Conservation (phyloP, 2,888 invertebrate genomes). For the Xylocampa areola region DNA sequence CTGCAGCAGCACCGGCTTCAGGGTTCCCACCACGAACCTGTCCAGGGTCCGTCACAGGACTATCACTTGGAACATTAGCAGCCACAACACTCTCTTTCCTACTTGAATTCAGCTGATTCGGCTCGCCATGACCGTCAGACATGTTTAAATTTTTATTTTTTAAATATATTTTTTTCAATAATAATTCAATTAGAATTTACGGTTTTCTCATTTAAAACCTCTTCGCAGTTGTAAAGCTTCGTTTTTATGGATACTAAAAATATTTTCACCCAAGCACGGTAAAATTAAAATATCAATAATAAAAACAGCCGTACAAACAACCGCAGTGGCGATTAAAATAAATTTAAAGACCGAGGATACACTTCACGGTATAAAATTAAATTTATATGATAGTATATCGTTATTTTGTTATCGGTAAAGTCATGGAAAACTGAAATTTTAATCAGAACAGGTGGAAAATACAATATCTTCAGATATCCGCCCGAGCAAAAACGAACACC, state of each 20-base stretch:
- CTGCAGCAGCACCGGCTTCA: constrained; percentile 79
- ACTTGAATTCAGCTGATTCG: constrained; percentile 71
- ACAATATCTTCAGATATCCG: constrained; percentile 70
- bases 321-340: constrained; percentile 65
- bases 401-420: constrained; percentile 57
- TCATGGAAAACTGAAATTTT: constrained; percentile 66
- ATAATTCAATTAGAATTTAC: constrained; percentile 30
- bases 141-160: constrained; percentile 63
- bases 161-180: constrained; percentile 27
- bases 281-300: constrained; percentile 73
- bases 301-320: constrained; percentile 72
- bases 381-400: constrained; percentile 47
- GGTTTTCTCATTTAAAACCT: constrained; percentile 40
- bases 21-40: constrained; percentile 85
- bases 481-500: constrained; percentile 71
- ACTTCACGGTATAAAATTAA: constrained; percentile 54
- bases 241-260: constrained; percentile 19
- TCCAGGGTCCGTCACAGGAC: constrained; percentile 94
- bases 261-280: constrained; percentile 22
- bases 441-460: constrained; percentile 73
- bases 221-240: constrained; percentile 11
- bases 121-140: constrained; percentile 83
- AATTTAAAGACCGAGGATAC: constrained; percentile 45
- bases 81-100: constrained; percentile 82
- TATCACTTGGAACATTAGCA: constrained; percentile 91